phyloP scores from a whole-genome alignment of 2,113 vertebrate species.

The Dromiciops gliroides region DNA sequence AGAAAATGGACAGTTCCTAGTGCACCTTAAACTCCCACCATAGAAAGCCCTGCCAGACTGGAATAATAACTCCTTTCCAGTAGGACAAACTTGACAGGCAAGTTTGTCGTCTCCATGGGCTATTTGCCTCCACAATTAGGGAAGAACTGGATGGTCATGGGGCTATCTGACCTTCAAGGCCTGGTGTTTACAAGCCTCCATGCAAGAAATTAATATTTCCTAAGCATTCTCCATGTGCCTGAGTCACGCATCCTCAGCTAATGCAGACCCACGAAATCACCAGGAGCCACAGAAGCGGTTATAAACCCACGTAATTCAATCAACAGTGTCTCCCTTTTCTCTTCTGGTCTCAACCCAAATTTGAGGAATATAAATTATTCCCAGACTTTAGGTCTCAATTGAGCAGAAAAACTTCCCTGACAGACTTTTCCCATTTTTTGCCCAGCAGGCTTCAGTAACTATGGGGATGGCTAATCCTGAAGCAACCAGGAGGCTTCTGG shows the following conservation, averaged over 20 bases:
- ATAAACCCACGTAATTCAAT: not conserved
- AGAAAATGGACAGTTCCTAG: not conserved
- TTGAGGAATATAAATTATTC: not conserved
- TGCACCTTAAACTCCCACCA: not conserved
- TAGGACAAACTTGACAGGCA: not conserved
- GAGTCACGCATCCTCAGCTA: not conserved
- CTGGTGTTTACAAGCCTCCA: not conserved
- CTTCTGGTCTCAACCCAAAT: not conserved
- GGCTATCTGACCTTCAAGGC: not conserved
- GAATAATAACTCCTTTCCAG: slow-evolving; percentile 11
- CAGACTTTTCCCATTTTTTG: not conserved
- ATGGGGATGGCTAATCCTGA: not conserved
- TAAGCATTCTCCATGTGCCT: not conserved
- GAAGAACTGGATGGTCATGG: not conserved
- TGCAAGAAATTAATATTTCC: not conserved
- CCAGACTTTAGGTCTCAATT: not conserved
- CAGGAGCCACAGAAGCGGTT: not conserved
- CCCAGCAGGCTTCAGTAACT: not conserved
- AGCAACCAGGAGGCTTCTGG: not conserved
- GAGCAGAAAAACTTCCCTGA: not conserved
- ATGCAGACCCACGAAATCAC: not conserved
- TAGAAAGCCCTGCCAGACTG: not conserved
- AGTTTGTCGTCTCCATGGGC: not conserved
- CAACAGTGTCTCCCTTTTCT: not conserved
- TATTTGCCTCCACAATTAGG: not conserved